Conservation (phyloP, 2,888 invertebrate genomes). For the Calameuta filiformis region DNA sequence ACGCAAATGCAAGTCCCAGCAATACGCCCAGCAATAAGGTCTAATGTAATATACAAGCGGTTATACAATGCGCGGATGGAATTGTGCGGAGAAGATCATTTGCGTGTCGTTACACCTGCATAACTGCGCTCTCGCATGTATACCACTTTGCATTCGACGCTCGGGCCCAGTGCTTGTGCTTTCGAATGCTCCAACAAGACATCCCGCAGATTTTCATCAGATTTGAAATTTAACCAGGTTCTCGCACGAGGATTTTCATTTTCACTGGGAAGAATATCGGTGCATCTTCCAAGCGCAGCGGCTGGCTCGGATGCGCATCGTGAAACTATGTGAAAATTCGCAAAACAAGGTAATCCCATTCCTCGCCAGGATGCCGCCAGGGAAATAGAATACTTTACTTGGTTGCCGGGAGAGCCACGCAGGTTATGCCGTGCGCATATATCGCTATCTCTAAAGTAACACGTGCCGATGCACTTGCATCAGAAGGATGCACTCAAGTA, state of each 20-base stretch:
- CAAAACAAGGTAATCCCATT: neutral
- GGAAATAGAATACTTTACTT: neutral
- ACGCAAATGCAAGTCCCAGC: neutral
- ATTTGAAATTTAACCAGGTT: neutral
- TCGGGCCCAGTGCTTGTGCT: neutral
- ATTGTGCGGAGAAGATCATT: conserved; percentile 29
- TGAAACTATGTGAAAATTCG: neutral
- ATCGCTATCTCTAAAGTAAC: neutral
- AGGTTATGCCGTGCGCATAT: neutral
- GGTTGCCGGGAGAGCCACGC: neutral
- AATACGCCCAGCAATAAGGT: neutral
- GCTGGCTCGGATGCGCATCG: neutral
- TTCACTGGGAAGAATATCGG: neutral
- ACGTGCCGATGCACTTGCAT: neutral
- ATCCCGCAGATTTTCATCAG: neutral
- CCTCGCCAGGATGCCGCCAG: neutral
- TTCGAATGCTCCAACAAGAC: neutral
- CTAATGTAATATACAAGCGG: conserved; percentile 15
- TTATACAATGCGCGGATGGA: neutral
- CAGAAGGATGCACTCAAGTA: neutral
- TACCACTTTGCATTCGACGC: neutral
- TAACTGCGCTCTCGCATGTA: neutral
- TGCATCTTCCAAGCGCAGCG: neutral
- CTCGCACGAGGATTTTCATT: neutral
- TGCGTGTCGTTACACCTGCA: conserved; percentile 36